Conservation (phyloP, 2,113 vertebrate species). For the Gracilinanus agilis region DNA sequence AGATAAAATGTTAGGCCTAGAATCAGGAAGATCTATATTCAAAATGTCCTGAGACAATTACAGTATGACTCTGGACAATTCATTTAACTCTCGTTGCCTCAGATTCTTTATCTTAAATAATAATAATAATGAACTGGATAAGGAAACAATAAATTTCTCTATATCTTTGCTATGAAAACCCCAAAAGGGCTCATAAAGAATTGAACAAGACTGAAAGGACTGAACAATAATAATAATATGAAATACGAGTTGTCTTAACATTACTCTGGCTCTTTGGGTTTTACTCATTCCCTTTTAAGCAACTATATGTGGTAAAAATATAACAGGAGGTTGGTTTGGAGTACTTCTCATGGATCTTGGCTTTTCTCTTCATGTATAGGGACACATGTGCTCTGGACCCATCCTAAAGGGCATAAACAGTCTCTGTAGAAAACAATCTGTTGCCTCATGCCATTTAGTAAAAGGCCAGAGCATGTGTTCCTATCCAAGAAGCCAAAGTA, state of each 20-base stretch:
- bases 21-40: too few species aligned
- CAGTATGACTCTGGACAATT: too few species aligned
- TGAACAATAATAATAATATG: neutral
- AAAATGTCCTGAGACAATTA: too few species aligned
- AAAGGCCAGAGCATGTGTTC: neutral
- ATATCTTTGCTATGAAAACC: too few species aligned
- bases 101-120: too few species aligned
- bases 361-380: neutral
- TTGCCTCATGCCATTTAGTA: neutral
- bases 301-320: neutral
- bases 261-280: neutral
- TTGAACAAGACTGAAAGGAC: too few species aligned
- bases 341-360: neutral
- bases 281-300: neutral
- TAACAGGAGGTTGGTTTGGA: neutral
- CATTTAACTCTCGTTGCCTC: too few species aligned
- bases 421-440: neutral
- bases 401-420: neutral
- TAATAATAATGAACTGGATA: too few species aligned
- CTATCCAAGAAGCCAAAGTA: neutral
- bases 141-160: too few species aligned
- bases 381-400: neutral
- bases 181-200: too few species aligned
- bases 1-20: too few species aligned
- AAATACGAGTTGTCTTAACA: neutral